These are phyloP conservation scores for Polypedilum vanderplanki DNA, from an alignment of 1,140 invertebrate species.

Conservation along the genomic window DNA sequence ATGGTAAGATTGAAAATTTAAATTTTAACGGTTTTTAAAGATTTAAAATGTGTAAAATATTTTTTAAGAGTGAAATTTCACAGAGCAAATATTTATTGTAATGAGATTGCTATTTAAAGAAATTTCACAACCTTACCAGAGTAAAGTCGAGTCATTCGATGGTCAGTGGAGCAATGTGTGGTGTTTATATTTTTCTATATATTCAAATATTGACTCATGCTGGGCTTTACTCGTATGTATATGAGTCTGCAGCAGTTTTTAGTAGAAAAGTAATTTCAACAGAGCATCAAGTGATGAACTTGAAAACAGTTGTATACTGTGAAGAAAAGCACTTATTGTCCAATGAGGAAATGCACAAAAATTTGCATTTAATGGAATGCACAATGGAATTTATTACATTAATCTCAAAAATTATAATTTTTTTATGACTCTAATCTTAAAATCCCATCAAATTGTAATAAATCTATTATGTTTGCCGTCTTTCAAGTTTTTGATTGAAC, in stretches of 20 bases:
- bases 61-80: no score
- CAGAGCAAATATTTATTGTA: no score
- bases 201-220: constrained; percentile 17
- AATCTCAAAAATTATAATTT: no score
- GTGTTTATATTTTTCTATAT: background rate
- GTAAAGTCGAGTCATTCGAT: background rate
- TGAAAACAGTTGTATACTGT: background rate
- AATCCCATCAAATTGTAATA: no score
- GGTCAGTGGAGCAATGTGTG: constrained; percentile 2
- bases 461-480: no score
- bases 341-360: background rate
- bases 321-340: no score
- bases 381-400: no score
- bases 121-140: background rate
- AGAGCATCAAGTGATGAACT: background rate
- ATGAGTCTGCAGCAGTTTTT: background rate
- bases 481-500: no score
- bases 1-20: no score
- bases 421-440: no score
- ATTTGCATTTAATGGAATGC: background rate
- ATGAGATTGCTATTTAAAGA: background rate
- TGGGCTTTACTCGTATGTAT: background rate
- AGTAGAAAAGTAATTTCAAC: background rate
- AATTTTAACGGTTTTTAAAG: no score
- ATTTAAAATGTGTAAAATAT: no score